Evolutionary conservation across 2,797 vertebrate species (phyloP), one percentile per base, ranked within the genome.

Genomic region (Dryobates pubescens): DNA sequence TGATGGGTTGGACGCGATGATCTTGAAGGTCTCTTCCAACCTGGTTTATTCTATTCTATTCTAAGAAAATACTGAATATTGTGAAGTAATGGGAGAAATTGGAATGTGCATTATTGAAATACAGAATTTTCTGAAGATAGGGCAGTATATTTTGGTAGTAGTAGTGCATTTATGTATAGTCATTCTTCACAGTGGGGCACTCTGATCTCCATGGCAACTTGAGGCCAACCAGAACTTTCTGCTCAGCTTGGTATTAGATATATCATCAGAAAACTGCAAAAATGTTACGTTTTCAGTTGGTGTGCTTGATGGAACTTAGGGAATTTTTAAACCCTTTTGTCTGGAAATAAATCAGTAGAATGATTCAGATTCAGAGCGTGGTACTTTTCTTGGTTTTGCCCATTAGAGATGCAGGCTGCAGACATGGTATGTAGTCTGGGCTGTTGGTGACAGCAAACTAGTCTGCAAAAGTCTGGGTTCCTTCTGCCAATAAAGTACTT

Each of bases 201-300:
- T 58, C 29, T 13, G 15, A 20, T 82, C 58, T 87, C 93, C 72
- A 34, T 85, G 88, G 84, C 73, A 90, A 89, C 90, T 70, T 54
- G 73, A 90, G 49, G 32, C 82, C 76, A 90, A 67, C 57, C 65
- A 93, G 81, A 88, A 59, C 78, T 64, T 92, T 84, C 36, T 84
- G 2, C 51, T 87, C 53, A 67, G 72, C 75, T 93, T 81, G 45
- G 38, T 67, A 26, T 85, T 86, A 89, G 36, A 53, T 51, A 13
- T 23, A 10, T 71, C 70, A 38, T 73, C 68, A 64, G 30, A 54
- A 83, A 88, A 57, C 32, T 79, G 76, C 64, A 76, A 75, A 70
- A 85, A 81, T 36, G 29, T 81, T 90, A 23, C 17, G 22, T 56
- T 82, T 86, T 67, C 74, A 73, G 2, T 49, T 81, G 73, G 24